phyloP scores from a whole-genome alignment of 2,888 invertebrate species.

The Acrocyrtus sp. region DNA sequence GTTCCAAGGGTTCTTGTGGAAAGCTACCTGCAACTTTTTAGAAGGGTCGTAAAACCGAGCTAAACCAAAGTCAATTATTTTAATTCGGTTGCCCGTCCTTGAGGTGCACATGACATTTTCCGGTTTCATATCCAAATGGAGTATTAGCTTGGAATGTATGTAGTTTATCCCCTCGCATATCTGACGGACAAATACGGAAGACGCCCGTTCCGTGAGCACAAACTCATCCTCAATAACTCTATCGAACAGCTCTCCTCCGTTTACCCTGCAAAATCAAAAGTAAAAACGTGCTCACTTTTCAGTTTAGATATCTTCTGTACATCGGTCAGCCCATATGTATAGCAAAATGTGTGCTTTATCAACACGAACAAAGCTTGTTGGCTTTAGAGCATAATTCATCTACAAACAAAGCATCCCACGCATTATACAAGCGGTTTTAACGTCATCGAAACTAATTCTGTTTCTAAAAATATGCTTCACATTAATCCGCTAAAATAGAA shows the following conservation, averaged over 20 bases:
- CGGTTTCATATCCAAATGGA: slow-evolving; percentile 99
- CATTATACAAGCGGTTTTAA: too few relatives aligned
- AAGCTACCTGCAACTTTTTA: slow-evolving; percentile 84
- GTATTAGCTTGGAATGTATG: slow-evolving; percentile 93
- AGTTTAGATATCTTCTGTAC: too few relatives aligned
- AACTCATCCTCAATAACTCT: slow-evolving; percentile 99
- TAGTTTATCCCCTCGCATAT: slow-evolving; percentile 98
- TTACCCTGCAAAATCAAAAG: slow-evolving; percentile 88
- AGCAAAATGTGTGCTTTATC: too few relatives aligned
- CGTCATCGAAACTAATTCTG: too few relatives aligned
- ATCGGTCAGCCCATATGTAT: too few relatives aligned
- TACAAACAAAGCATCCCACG: too few relatives aligned
- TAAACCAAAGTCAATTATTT: slow-evolving; percentile 98
- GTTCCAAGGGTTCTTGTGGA: background rate
- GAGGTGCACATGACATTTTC: slow-evolving; percentile 98
- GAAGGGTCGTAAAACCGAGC: slow-evolving; percentile 92
- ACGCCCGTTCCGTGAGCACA: slow-evolving; percentile 94
- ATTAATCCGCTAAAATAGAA: too few relatives aligned
- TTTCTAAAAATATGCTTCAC: too few relatives aligned
- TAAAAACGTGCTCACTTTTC: too few relatives aligned
- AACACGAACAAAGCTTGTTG: too few relatives aligned
- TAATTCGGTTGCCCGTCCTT: slow-evolving; percentile 96
- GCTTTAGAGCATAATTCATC: too few relatives aligned
- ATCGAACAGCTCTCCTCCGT: slow-evolving; percentile 98
- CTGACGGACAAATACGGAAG: slow-evolving; percentile 96